A percentile compares a stretch with the other conserved stretches of the same genome.
phyloP scores from a whole-genome alignment of 2,797 vertebrate genomes.

The Microcaecilia unicolor region DNA sequence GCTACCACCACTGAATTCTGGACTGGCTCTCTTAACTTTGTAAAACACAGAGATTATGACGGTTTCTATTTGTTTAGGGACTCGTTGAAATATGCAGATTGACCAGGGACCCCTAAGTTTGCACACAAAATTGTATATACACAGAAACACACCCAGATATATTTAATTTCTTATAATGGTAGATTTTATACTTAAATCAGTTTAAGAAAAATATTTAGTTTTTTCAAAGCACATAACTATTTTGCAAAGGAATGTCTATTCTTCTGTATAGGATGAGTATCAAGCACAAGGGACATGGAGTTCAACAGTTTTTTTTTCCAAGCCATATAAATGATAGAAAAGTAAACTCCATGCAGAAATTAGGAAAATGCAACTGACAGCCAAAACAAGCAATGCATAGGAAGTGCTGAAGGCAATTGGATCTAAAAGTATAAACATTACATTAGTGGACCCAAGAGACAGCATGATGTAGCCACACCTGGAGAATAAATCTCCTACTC shows the following conservation, averaged over 20 bases:
- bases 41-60: too few species aligned
- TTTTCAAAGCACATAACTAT: not conserved
- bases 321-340: constrained; percentile 76
- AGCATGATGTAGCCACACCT: constrained; percentile 65
- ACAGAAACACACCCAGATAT: too few species aligned
- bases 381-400: constrained; percentile 75
- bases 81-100: too few species aligned
- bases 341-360: constrained; percentile 56
- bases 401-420: constrained; percentile 76
- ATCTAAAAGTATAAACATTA: constrained; percentile 56
- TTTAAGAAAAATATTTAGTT: not conserved
- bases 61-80: too few species aligned
- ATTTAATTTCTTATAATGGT: too few species aligned
- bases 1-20: too few species aligned
- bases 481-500: constrained; percentile 48
- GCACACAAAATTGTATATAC: too few species aligned
- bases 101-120: too few species aligned
- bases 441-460: constrained; percentile 59
- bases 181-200: too few species aligned
- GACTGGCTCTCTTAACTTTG: too few species aligned
- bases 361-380: constrained; percentile 56
- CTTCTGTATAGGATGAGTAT: constrained; percentile 20
- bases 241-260: not conserved
- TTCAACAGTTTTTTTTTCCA: constrained; percentile 47
- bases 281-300: constrained; percentile 25